Conservation (phyloP, 2,113 vertebrate genomes). For the Trinectes maculatus region DNA sequence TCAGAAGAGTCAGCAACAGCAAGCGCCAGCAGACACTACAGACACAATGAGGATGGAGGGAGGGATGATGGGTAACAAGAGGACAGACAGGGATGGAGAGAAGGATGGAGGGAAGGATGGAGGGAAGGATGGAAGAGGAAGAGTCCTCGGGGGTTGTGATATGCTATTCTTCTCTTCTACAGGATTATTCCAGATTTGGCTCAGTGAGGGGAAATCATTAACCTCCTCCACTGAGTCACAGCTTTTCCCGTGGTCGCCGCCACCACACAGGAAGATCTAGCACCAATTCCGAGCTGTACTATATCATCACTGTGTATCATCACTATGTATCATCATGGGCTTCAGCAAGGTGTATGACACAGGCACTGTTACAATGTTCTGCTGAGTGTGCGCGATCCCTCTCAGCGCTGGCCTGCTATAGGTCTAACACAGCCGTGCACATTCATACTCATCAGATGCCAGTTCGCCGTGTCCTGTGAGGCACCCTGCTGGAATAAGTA, state of each 20-base stretch:
- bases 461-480: constrained; percentile 3
- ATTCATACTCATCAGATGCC: constrained; percentile 39
- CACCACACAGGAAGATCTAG: constrained; percentile 27
- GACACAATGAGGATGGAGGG: constrained; percentile 62
- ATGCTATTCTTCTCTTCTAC: constrained; percentile 52
- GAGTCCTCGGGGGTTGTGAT: constrained; percentile 38
- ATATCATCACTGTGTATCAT: constrained; percentile 63
- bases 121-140: constrained; percentile 4
- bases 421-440: constrained; percentile 26
- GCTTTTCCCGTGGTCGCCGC: constrained; percentile 49
- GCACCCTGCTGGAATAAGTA: constrained; percentile 6
- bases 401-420: constrained; percentile 44
- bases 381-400: constrained; percentile 53
- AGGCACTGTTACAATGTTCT: constrained; percentile 40
- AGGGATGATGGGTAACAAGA: constrained; percentile 30
- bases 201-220: constrained; percentile 64
- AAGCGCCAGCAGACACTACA: constrained; percentile 62
- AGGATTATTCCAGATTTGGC: constrained; percentile 63
- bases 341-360: constrained; percentile 41
- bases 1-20: constrained; percentile 65
- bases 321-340: constrained; percentile 52
- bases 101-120: constrained; percentile 1
- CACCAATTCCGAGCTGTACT: constrained; percentile 28
- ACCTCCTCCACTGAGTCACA: constrained; percentile 39
- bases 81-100: constrained; percentile 15